These are phyloP conservation scores for Heliconius hortense DNA, from an alignment of 2,888 invertebrate species.

Conservation along the genomic window DNA sequence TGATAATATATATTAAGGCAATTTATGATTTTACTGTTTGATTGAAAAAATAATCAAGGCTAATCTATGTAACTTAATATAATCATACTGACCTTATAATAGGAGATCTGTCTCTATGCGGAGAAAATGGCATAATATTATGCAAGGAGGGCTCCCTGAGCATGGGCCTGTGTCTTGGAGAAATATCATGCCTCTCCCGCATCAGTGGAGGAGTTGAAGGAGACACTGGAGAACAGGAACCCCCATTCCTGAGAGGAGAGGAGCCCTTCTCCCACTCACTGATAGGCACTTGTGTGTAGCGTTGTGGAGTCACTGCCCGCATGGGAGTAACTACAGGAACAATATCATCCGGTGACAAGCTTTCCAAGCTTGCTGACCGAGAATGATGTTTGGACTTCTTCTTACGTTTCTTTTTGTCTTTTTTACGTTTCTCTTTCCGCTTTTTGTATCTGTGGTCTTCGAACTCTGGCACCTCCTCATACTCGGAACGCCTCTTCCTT, in stretches of 20 bases:
- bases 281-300: conserved; percentile 73
- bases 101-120: conserved; percentile 69
- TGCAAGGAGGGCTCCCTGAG: conserved; percentile 59
- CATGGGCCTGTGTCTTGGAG: conserved; percentile 59
- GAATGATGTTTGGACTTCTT: conserved; percentile 87
- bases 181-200: conserved; percentile 52
- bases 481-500: conserved; percentile 67
- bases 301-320: conserved; percentile 57
- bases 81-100: conserved; percentile 59
- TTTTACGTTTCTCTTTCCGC: conserved; percentile 88
- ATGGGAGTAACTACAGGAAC: conserved; percentile 60
- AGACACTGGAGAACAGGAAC: conserved; percentile 82
- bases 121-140: conserved; percentile 66
- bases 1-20: neutral
- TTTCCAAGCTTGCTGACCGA: conserved; percentile 86
- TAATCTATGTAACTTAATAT: neutral
- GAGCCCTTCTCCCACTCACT: conserved; percentile 80
- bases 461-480: conserved; percentile 71
- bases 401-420: conserved; percentile 87
- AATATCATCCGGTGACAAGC: conserved; percentile 82
- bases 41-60: too few relatives aligned
- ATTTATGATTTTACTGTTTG: neutral
- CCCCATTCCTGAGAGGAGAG: conserved; percentile 80
- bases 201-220: conserved; percentile 80
- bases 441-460: conserved; percentile 83